Conservation (phyloP, 2,113 vertebrate species). For the Rhinoderma darwinii region DNA sequence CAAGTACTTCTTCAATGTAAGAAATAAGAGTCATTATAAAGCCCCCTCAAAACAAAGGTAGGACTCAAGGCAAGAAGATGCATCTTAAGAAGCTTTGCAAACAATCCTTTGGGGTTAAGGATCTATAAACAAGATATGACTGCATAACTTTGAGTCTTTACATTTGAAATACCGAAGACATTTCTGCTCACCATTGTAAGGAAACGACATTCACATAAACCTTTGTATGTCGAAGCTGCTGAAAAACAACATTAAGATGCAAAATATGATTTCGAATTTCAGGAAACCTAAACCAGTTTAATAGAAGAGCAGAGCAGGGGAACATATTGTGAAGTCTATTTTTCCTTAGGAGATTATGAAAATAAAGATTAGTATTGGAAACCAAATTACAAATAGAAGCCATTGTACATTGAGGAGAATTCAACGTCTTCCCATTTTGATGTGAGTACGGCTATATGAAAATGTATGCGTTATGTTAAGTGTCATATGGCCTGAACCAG, state of each 20-base stretch:
- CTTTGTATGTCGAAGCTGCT: conserved; percentile 68
- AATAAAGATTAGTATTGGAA: conserved; percentile 78
- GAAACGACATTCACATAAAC: conserved; percentile 64
- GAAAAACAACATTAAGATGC: conserved; percentile 80
- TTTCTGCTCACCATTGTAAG: conserved; percentile 67
- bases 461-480: conserved; percentile 21
- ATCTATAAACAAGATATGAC: conserved; percentile 35
- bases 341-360: conserved; percentile 82
- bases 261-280: conserved; percentile 79
- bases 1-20: neutral
- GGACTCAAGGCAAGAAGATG: neutral
- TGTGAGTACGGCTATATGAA: conserved; percentile 69
- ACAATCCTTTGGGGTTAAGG: conserved; percentile 30
- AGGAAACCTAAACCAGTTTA: conserved; percentile 78
- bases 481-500: neutral
- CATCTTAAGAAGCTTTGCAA: conserved; percentile 42
- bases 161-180: conserved; percentile 61
- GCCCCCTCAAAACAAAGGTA: neutral
- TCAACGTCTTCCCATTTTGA: conserved; percentile 73
- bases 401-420: conserved; percentile 74
- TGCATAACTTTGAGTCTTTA: conserved; percentile 56
- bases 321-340: conserved; percentile 74
- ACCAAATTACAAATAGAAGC: conserved; percentile 77
- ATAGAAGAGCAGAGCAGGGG: conserved; percentile 80
- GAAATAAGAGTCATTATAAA: neutral